A percentile compares a stretch with the other conserved stretches of the same genome.
These are phyloP conservation scores for Eupithecia centaureata DNA, from an alignment of 2,888 invertebrate species.

Conservation along the genomic window DNA sequence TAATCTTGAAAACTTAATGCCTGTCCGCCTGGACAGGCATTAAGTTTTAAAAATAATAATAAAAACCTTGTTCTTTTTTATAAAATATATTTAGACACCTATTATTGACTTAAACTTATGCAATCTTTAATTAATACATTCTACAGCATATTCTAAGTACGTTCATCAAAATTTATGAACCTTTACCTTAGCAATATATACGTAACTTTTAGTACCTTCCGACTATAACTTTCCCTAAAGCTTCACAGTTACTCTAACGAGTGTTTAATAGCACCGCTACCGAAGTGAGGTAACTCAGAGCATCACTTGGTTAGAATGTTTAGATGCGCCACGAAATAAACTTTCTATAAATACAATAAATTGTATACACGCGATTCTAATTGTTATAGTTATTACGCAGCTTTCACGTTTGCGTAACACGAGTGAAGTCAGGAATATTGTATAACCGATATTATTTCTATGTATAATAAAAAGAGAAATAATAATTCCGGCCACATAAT, in stretches of 20 bases:
- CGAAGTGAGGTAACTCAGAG: not conserved
- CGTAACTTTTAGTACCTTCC: not conserved
- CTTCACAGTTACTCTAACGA: not conserved
- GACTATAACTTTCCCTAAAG: not conserved
- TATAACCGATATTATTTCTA: not conserved
- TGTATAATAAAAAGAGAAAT: no score
- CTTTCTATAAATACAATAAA: conserved; percentile 29
- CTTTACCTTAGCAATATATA: not conserved
- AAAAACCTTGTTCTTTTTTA: no score
- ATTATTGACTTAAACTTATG: no score
- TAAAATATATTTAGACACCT: no score
- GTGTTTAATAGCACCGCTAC: not conserved
- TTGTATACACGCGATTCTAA: conserved; percentile 27
- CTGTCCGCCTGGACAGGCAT: no score
- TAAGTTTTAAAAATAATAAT: no score
- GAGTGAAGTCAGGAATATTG: not conserved
- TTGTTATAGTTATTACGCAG: conserved; percentile 24
- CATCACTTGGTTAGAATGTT: conserved; percentile 13
- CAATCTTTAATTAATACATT: no score
- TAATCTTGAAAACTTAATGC: no score
- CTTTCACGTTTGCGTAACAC: conserved; percentile 26
- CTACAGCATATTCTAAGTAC: not conserved
- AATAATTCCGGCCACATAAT: no score
- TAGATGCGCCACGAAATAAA: conserved; percentile 10
- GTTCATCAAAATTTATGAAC: not conserved